phyloP scores from a whole-genome alignment of 92 coral and sea anemone genomes.

The Paragorgia papillata region DNA sequence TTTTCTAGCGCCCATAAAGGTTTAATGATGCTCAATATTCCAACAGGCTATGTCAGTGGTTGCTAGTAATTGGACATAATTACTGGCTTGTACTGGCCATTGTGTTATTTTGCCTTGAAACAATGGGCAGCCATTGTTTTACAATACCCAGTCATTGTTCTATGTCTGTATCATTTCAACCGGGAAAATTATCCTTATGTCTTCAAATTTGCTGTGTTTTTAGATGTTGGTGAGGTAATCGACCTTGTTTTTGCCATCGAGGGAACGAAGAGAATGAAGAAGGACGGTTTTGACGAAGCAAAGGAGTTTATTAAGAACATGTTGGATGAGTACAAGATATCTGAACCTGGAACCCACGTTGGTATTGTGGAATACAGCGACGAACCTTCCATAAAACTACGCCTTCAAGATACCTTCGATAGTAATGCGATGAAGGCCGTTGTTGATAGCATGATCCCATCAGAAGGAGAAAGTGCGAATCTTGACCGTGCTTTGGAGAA shows the following conservation, averaged over 20 bases:
- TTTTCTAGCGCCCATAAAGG: no score
- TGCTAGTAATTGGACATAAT: no score
- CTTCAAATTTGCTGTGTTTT: no score
- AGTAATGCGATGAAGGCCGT: slow-evolving; percentile 19
- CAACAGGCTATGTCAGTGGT: no score
- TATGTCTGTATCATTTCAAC: no score
- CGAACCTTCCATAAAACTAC: slow-evolving; percentile 11
- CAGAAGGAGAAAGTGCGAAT: slow-evolving; percentile 56
- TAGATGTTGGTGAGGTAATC: slow-evolving; percentile 25
- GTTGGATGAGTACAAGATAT: slow-evolving; percentile 18
- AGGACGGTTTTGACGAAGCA: slow-evolving; percentile 27
- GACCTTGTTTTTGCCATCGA: slow-evolving; percentile 59
- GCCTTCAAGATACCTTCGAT: background rate
- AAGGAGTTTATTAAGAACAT: slow-evolving; percentile 25
- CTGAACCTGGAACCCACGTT: slow-evolving; percentile 41
- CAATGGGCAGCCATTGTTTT: no score
- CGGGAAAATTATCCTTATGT: no score
- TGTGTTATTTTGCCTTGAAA: no score
- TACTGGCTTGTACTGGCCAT: no score
- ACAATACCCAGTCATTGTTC: no score
- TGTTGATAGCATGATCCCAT: slow-evolving; percentile 28
- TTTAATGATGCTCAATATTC: no score
- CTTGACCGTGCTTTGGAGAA: slow-evolving; percentile 61
- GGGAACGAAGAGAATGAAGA: slow-evolving; percentile 37
- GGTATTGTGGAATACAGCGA: slow-evolving; percentile 48